Percentiles rank a stretch among this genome's conserved stretches.
Conservation (phyloP, 2,888 invertebrate species). For the Auanema freiburgensis region DNA sequence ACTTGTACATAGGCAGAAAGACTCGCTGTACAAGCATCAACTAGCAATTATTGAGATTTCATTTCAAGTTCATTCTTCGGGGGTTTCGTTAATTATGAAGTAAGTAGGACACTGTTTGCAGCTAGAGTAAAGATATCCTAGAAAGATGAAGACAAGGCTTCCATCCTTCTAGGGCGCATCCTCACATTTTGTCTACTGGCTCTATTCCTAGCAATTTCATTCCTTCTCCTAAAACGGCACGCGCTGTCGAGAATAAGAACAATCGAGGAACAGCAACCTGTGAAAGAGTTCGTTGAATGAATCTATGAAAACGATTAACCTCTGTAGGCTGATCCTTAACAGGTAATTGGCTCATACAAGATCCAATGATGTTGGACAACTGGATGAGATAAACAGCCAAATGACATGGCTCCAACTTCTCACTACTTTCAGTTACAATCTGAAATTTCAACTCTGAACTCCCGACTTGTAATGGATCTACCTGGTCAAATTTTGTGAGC, state of each 20-base stretch:
- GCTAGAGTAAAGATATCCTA: conserved; percentile 29
- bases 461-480: no score
- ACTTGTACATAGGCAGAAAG: no score
- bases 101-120: no score
- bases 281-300: conserved; percentile 8
- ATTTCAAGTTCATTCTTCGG: no score
- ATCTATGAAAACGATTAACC: conserved; percentile 7
- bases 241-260: conserved; percentile 49
- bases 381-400: conserved; percentile 49
- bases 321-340: conserved; percentile 41
- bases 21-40: no score
- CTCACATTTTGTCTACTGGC: conserved; percentile 49
- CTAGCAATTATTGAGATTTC: no score
- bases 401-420: conserved; percentile 47
- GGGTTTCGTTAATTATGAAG: no score
- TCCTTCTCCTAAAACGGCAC: conserved; percentile 53
- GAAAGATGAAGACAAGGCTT: conserved; percentile 28
- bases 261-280: conserved; percentile 51
- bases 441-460: conserved; percentile 13
- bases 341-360: conserved; percentile 37
- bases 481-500: conserved; percentile 23
- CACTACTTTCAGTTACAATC: conserved; percentile 20
- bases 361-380: conserved; percentile 44
- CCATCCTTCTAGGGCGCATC: conserved; percentile 35
- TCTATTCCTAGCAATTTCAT: conserved; percentile 51